Evolutionary conservation across 2,113 vertebrate species (phyloP).

Genomic region (Dissostichus mawsoni): DNA sequence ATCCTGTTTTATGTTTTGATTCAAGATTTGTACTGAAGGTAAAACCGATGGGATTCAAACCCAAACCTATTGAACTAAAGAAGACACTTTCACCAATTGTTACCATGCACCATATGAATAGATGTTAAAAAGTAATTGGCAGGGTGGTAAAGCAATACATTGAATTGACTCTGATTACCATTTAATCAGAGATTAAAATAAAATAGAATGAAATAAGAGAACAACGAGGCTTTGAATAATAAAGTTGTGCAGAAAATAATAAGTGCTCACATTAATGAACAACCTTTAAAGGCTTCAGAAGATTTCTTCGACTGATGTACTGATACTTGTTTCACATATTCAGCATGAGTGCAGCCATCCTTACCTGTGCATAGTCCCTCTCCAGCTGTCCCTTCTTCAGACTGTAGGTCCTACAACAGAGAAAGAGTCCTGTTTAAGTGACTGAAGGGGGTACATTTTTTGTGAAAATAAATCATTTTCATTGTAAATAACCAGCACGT

Average conservation of each 20-base stretch:
- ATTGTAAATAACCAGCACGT: neutral
- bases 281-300: neutral
- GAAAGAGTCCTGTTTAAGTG: neutral
- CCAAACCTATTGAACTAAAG: neutral
- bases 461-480: neutral
- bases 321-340: neutral
- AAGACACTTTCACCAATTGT: neutral
- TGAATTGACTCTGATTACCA: neutral
- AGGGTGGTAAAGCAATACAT: no score
- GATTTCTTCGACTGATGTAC: neutral
- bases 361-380: constrained; percentile 97
- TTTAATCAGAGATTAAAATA: neutral
- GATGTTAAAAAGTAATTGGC: neutral
- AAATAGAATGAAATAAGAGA: neutral
- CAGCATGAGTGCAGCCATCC: neutral
- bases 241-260: neutral
- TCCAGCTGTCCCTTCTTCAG: constrained; percentile 97
- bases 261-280: neutral
- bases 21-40: neutral
- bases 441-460: neutral
- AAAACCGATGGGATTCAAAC: neutral
- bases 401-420: constrained; percentile 91
- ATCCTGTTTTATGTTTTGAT: neutral
- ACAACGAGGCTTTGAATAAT: neutral
- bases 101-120: neutral